Evolutionary conservation across 2,797 vertebrate genomes (phyloP).

Genomic region (Artibeus lituratus): DNA sequence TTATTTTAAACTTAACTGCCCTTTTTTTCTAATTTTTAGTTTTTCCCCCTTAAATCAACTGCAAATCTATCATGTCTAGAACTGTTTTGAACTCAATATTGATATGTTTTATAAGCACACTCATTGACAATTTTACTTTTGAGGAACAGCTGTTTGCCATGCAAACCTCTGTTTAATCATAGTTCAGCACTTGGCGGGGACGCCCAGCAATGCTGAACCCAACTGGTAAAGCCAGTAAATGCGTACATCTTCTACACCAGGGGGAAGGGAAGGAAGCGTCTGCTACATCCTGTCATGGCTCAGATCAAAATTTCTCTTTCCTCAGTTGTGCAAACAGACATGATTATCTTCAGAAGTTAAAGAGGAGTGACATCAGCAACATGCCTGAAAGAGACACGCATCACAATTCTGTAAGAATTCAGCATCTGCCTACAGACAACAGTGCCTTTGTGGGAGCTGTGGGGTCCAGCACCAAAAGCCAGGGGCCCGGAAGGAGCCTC

Average conservation of each 20-base stretch:
- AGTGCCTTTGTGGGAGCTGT: neutral
- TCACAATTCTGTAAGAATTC: neutral
- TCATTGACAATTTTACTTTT: neutral
- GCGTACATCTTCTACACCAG: neutral
- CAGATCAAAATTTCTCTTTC: neutral
- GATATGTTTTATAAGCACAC: neutral
- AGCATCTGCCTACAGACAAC: neutral
- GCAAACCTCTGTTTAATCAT: neutral
- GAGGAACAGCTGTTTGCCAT: neutral
- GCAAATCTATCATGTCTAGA: neutral
- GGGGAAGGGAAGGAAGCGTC: neutral
- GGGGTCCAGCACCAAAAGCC: neutral
- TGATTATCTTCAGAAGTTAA: neutral
- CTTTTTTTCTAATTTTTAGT: neutral
- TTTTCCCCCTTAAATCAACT: neutral
- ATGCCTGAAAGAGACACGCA: neutral
- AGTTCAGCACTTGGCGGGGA: neutral
- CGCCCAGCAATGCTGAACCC: neutral
- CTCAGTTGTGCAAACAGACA: conserved; percentile 2
- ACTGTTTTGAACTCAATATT: neutral
- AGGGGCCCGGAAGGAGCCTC: neutral
- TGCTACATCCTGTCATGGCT: neutral
- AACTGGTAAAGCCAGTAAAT: neutral
- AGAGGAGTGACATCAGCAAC: neutral
- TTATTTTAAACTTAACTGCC: neutral